These are phyloP conservation scores for Vicugna pacos DNA, from an alignment of 2,113 vertebrate species.

Conservation along the genomic window DNA sequence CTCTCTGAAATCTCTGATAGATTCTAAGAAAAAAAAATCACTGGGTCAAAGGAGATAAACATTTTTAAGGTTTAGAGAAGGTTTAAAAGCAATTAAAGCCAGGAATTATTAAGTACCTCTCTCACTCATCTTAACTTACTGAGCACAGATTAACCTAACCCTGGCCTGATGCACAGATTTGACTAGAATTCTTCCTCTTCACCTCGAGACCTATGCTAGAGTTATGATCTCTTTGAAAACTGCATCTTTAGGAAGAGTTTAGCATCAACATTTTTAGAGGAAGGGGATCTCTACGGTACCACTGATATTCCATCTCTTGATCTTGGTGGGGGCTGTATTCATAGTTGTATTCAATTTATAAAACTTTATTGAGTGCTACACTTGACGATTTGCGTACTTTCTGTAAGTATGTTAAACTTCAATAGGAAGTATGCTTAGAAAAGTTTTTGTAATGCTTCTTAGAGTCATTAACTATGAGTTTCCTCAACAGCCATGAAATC, in stretches of 20 bases:
- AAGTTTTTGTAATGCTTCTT: not conserved
- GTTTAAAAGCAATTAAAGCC: not conserved
- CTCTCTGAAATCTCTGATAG: not conserved
- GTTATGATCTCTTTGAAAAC: not conserved
- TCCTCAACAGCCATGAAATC: not conserved
- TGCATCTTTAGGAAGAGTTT: not conserved
- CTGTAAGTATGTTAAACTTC: not conserved
- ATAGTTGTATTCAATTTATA: not conserved
- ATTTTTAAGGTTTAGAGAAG: not conserved
- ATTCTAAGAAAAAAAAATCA: slow-evolving; percentile 19
- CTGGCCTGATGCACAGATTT: not conserved
- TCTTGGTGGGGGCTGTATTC: not conserved
- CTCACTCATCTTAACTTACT: not conserved
- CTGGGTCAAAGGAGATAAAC: not conserved
- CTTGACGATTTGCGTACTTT: not conserved
- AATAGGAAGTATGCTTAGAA: not conserved
- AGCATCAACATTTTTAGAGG: not conserved
- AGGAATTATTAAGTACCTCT: not conserved
- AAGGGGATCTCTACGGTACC: not conserved
- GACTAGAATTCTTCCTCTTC: not conserved
- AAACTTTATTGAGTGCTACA: not conserved
- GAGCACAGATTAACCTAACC: not conserved
- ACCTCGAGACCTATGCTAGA: not conserved
- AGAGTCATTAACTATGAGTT: slow-evolving; percentile 2
- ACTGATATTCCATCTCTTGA: not conserved